Evolutionary conservation across 2,113 vertebrate species (phyloP).

Genomic region (Isurus oxyrinchus): DNA sequence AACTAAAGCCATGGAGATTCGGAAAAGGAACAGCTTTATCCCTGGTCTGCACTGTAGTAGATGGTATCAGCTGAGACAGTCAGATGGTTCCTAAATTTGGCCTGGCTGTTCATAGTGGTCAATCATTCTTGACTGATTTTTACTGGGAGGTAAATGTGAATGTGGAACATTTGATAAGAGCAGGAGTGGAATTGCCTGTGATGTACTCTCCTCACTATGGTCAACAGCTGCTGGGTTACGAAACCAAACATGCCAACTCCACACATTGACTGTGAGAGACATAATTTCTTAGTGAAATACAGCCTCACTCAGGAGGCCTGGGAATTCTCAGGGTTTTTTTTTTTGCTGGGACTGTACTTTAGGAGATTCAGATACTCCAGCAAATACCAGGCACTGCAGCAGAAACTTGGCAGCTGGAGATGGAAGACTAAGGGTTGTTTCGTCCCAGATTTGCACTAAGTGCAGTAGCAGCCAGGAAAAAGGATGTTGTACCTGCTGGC

Average conservation of each 20-base stretch:
- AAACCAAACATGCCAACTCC: no score
- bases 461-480: no score
- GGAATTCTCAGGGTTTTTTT: no score
- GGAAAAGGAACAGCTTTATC: background rate
- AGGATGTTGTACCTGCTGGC: no score
- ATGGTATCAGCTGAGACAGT: background rate
- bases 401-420: background rate
- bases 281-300: no score
- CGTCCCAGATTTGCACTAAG: no score
- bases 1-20: background rate
- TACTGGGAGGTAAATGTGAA: background rate
- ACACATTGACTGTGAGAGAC: no score
- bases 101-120: background rate
- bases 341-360: no score
- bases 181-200: background rate
- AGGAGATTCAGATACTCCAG: no score
- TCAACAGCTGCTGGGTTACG: background rate
- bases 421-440: no score
- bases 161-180: background rate
- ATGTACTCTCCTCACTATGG: background rate
- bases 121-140: background rate
- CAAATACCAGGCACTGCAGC: background rate
- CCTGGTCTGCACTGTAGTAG: background rate
- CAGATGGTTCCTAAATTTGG: background rate
- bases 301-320: no score